These are phyloP conservation scores for Chymomyza procnemis DNA, from an alignment of 2,888 invertebrate species.

Conservation along the genomic window DNA sequence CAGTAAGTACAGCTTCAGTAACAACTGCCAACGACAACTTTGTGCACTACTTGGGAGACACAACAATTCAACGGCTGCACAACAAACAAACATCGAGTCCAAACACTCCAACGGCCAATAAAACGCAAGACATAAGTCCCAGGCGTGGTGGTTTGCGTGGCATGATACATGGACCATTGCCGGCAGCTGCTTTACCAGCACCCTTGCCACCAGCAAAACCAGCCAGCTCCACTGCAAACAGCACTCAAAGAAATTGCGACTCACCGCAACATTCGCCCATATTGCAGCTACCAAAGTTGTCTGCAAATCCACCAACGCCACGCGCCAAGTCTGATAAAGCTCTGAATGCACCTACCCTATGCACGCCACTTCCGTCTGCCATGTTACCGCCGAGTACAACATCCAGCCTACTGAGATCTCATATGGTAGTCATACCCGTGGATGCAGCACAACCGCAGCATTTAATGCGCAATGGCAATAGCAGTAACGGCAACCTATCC, in stretches of 20 bases:
- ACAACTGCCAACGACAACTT: constrained; percentile 13
- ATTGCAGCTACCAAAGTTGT: constrained; percentile 19
- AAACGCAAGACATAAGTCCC: constrained; percentile 17
- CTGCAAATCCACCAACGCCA: constrained; percentile 14
- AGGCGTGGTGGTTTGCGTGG: constrained; percentile 56
- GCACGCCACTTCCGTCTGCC: constrained; percentile 29
- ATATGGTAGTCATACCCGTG: constrained; percentile 78
- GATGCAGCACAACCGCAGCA: constrained; percentile 37
- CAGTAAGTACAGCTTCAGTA: not conserved
- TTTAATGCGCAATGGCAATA: constrained; percentile 29
- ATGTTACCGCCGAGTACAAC: constrained; percentile 23
- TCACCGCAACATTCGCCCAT: constrained; percentile 10
- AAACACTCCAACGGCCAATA: constrained; percentile 18
- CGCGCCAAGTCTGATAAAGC: constrained; percentile 46
- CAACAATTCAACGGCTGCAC: constrained; percentile 72
- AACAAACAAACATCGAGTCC: constrained; percentile 35
- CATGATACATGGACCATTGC: constrained; percentile 61
- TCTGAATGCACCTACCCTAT: constrained; percentile 16
- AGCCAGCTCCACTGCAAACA: constrained; percentile 11
- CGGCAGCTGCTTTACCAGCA: constrained; percentile 35
- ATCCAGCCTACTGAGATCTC: constrained; percentile 62
- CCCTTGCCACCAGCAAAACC: constrained; percentile 4
- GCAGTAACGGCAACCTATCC: constrained; percentile 43
- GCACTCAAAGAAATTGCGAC: not conserved
- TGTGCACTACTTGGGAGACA: constrained; percentile 72